Percentiles rank a stretch among this genome's conserved stretches.
Evolutionary conservation across 2,113 vertebrate genomes (phyloP).

Genomic region (Rhea americana): DNA sequence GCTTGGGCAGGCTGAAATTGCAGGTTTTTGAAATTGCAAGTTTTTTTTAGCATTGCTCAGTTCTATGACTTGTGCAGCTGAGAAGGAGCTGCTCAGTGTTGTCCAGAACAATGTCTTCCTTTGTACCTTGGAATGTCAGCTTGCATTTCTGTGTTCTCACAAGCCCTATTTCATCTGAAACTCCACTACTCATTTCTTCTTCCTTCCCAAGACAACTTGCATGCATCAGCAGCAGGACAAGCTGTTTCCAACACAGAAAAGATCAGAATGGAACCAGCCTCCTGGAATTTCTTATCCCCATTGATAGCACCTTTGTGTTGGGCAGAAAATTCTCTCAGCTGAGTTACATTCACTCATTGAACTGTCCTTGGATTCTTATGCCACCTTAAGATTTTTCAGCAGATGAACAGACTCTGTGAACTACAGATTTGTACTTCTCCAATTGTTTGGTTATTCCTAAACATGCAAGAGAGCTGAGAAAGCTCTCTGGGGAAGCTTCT

Average conservation of each 20-base stretch:
- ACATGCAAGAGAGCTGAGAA: neutral
- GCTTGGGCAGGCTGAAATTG: neutral
- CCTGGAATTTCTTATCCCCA: neutral
- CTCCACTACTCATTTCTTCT: neutral
- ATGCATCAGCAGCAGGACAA: neutral
- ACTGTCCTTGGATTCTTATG: neutral
- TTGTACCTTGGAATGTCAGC: neutral
- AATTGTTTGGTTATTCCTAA: neutral
- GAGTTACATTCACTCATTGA: accelerated
- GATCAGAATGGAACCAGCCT: neutral
- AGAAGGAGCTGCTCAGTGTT: neutral
- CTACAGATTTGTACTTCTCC: neutral
- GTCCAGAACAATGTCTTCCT: neutral
- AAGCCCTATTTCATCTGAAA: neutral
- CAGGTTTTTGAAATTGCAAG: too few species aligned
- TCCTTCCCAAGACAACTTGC: neutral
- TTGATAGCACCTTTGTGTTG: neutral
- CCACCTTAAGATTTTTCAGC: neutral
- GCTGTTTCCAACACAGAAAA: neutral
- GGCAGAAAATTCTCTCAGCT: neutral
- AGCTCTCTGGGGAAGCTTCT: neutral
- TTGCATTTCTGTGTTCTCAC: neutral
- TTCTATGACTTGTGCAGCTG: neutral
- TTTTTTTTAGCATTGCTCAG: neutral
- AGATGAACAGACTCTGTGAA: neutral